Evolutionary conservation across 2,113 vertebrate genomes (phyloP), one percentile per base, ranked within the genome.

Genomic region (Cyprinus carpio): DNA sequence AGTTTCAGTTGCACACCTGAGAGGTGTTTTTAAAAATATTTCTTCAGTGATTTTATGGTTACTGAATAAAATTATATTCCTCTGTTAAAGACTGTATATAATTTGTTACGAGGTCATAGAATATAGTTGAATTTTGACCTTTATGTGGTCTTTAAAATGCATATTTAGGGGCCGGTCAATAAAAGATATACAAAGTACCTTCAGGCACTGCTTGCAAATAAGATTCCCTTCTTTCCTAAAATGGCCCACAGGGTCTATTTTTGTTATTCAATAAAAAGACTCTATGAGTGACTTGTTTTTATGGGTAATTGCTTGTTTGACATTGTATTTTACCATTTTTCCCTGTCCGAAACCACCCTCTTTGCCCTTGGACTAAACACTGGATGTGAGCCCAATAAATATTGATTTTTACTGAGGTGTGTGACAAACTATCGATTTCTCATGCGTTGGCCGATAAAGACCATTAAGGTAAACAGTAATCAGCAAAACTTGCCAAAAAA

Each of bases 361-460:
- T 87, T 84, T 85, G 85, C 71, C 90, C 81, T 91, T 85, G 86
- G 87, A 87, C 83, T 82, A 90, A 91, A 88, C 76, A 74, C 79
- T 79, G 54, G 75, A 81, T 89, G 86, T 88, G 79, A 80, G 49
- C 78, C 76, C 78, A 69, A 69, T 76, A 91, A 60, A 82, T 54
- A 91, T 90, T 87, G 87, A 92, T 91, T 90, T 40, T 29, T 90
- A 92, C 90, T 89, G 77, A 89, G 87, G 78, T 84, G 74, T 80
- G 82, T 87, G 87, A 85, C 23, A 89, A 91, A 89, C 79, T 62
- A 91, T 92, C 88, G 88, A 93, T 90, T 87, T 81, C 86, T 92
- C 88, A 82, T 79, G 86, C 87, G 87, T 72, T 85, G 87, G 91
- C 74, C 86, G 87, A 91, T 92, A 90, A 89, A 82, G 67, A 71